Conservation (phyloP, 1,140 invertebrate species). For the Trichonephila clavipes region DNA sequence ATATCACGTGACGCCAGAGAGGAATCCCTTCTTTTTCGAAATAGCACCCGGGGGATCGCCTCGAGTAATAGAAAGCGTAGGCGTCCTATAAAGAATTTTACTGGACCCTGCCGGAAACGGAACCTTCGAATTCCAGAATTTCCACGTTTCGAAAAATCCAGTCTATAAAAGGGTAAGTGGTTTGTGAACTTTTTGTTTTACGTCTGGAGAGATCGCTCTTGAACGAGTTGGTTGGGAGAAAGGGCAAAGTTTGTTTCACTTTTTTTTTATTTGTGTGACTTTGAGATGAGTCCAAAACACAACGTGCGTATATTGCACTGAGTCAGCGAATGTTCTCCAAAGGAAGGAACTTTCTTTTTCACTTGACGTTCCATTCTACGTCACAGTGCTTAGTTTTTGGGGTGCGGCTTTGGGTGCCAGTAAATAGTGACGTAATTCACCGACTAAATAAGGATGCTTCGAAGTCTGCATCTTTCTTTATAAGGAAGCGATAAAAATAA, state of each 20-base stretch:
- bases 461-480: background rate
- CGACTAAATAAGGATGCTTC: constrained; percentile 19
- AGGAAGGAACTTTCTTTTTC: background rate
- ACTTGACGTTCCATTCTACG: background rate
- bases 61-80: constrained; percentile 13
- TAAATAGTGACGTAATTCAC: background rate
- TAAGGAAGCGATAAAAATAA: constrained; percentile 19
- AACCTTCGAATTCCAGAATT: background rate
- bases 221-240: background rate
- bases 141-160: constrained; percentile 3
- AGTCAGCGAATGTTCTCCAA: background rate
- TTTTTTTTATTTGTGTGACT: background rate
- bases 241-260: background rate
- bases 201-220: background rate
- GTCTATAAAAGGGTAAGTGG: background rate
- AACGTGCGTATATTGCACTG: background rate
- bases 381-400: background rate
- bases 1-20: constrained; percentile 49
- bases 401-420: constrained; percentile 4
- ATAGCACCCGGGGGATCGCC: constrained; percentile 12
- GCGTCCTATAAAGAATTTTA: background rate
- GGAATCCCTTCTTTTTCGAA: background rate
- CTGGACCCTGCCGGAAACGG: constrained; percentile 13
- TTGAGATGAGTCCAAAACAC: background rate
- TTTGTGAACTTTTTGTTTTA: background rate